Evolutionary conservation across 2,888 invertebrate species (phyloP), one percentile per base, ranked within the genome.

Genomic region (Drosophila nigritarsus): DNA sequence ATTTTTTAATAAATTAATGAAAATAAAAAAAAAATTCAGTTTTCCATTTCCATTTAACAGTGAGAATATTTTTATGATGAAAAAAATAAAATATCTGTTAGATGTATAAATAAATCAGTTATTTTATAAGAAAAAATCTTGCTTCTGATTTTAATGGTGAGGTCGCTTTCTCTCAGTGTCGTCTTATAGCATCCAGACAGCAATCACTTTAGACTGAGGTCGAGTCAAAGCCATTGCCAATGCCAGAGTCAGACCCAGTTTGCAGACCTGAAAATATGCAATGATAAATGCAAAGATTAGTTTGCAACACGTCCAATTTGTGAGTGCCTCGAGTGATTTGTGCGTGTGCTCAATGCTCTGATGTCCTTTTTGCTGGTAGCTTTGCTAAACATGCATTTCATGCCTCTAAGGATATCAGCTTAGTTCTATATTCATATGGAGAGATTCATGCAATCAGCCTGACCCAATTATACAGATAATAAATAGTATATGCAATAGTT

Each of bases 241-340:
- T 29, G 36, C 15, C 29, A 29, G 7, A n/a, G 15, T 18, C 50
- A 29, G 29, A 30, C 2, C 15, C 29, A 20, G 40, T 15, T 29
- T 11, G n/a, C 15, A 42, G 30, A 70, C 40, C 71, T 42, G 40
- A 34, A 69, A 40, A 60, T 70, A 60, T 70, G 69, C 71, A 55
- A 60, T 32, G 45, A 20, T 58, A 45, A 68, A 54, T 60, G 36
- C 27, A 40, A 58, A 66, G 49, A 56, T 61, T n/a, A 32, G 18
- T 5, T 15, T 34, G 45, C 27, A 49, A 45, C 15, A 24, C 45
- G 24, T 45, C 8, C 13, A 7, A 27, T 11, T 49, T n/a, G 9
- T 29, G 29, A 49, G 2, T 49, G 29, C n/a, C n/a, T n/a, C 3
- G 0, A 2, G 18, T 18, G 5, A 54, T 6, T 11, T 24, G 7